Evolutionary conservation across 2,113 vertebrate genomes (phyloP).

Genomic region (Ranitomeya variabilis): DNA sequence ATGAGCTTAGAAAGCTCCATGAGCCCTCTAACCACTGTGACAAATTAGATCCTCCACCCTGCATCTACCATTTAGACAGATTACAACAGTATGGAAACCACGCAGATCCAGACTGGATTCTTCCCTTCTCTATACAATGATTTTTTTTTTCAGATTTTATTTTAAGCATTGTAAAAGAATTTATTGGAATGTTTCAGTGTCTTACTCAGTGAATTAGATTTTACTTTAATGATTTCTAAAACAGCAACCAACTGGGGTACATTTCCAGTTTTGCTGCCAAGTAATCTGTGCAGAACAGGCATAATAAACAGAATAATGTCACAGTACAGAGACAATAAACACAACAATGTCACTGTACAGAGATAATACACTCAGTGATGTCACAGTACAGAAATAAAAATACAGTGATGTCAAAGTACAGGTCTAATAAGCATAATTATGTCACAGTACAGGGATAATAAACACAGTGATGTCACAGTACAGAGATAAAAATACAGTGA

Average conservation of each 20-base stretch:
- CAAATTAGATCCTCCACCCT: constrained; percentile 39
- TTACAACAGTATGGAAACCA: neutral
- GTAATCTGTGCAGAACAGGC: neutral
- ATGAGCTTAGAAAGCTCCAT: constrained; percentile 26
- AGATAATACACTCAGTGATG: too few species aligned
- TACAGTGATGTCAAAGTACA: neutral
- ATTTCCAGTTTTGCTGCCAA: too few species aligned
- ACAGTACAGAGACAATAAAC: neutral
- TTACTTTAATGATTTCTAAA: neutral
- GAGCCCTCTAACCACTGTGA: constrained; percentile 21
- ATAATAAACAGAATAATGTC: neutral
- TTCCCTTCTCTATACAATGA: neutral
- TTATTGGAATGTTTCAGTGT: too few species aligned
- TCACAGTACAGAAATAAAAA: neutral
- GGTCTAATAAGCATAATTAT: neutral
- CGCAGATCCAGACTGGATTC: too few species aligned
- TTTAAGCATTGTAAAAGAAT: too few species aligned
- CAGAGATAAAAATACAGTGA: neutral
- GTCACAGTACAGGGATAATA: neutral
- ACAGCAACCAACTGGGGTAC: neutral
- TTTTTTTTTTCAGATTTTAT: too few species aligned
- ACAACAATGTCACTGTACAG: neutral
- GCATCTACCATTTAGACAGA: neutral
- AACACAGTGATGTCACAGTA: too few species aligned
- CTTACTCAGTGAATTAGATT: too few species aligned